Evolutionary conservation across 2,797 vertebrate genomes (phyloP).

Genomic region (Megalops cyprinoides): DNA sequence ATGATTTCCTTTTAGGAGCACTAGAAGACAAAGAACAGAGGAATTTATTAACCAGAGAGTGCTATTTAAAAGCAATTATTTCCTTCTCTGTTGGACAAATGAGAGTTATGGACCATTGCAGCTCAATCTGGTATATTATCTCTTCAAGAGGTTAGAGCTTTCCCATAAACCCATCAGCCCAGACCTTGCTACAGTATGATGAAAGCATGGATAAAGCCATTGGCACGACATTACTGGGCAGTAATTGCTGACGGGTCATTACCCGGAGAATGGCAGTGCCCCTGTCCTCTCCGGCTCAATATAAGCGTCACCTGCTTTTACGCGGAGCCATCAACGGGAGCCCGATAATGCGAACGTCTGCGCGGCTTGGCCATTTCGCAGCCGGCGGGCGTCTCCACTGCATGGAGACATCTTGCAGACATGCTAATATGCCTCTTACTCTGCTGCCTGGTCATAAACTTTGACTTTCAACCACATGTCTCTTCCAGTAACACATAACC

Average conservation of each 20-base stretch:
- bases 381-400: background rate
- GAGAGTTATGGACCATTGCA: background rate
- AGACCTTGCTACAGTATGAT: background rate
- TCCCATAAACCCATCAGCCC: background rate
- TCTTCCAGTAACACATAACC: too few relatives aligned
- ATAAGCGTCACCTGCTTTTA: background rate
- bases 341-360: background rate
- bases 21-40: background rate
- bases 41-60: background rate
- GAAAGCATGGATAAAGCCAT: background rate
- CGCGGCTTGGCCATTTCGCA: background rate
- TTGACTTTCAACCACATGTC: background rate
- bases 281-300: background rate
- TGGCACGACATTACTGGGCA: background rate
- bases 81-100: background rate
- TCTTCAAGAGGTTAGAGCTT: background rate
- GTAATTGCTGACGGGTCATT: constrained; percentile 12
- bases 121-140: background rate
- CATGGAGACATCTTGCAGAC: background rate
- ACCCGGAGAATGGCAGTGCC: background rate
- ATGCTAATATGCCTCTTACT: background rate
- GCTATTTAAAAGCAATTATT: background rate
- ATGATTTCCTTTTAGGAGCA: background rate
- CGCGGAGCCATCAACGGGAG: background rate
- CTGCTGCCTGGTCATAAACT: background rate